Conservation (phyloP, 2,888 invertebrate genomes). For the Baccha elongata region DNA sequence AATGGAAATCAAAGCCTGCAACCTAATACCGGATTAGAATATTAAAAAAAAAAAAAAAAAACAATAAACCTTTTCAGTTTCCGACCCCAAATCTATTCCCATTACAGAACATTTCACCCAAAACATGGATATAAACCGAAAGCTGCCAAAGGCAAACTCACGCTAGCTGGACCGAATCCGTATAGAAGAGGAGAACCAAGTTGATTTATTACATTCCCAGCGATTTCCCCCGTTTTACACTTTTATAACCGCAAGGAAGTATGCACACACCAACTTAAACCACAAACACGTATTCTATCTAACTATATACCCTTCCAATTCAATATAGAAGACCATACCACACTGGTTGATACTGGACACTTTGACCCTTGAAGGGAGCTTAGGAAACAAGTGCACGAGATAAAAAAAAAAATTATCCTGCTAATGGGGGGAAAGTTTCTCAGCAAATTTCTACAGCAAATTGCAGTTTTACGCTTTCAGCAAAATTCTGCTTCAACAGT, state of each 20-base stretch:
- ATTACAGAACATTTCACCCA: slow-evolving; percentile 66
- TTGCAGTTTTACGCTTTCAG: slow-evolving; percentile 66
- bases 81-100: slow-evolving; percentile 52
- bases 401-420: slow-evolving; percentile 30
- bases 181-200: neutral
- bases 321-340: neutral
- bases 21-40: slow-evolving; percentile 30
- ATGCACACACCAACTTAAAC: slow-evolving; percentile 51
- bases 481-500: slow-evolving; percentile 17
- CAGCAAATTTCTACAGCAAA: slow-evolving; percentile 64
- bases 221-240: slow-evolving; percentile 46
- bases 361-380: slow-evolving; percentile 17
- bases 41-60: slow-evolving; percentile 13
- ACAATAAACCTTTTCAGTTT: slow-evolving; percentile 39
- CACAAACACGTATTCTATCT: slow-evolving; percentile 10
- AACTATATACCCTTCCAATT: neutral
- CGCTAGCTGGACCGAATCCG: slow-evolving; percentile 3
- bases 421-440: slow-evolving; percentile 55
- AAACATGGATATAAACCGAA: slow-evolving; percentile 52
- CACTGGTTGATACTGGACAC: neutral
- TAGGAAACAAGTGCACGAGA: slow-evolving; percentile 17
- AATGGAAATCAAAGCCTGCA: slow-evolving; percentile 39
- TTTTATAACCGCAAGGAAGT: slow-evolving; percentile 64
- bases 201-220: slow-evolving; percentile 61
- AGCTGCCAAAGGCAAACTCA: slow-evolving; percentile 65